phyloP scores from a whole-genome alignment of 2,113 vertebrate genomes.

The Pterocles gutturalis region DNA sequence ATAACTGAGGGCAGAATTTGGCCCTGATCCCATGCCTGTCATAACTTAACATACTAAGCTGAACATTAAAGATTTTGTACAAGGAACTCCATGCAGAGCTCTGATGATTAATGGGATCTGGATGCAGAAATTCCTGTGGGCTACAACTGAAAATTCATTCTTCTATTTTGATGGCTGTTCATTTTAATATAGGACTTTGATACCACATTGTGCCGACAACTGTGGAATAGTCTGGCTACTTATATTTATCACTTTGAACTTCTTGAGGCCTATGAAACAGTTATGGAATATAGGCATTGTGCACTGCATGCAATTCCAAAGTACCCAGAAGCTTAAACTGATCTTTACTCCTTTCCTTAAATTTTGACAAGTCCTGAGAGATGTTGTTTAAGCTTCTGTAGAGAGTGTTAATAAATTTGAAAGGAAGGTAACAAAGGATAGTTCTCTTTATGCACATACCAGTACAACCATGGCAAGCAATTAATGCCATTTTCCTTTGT shows the following conservation, averaged over 20 bases:
- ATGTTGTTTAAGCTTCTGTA: not conserved
- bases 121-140: slow-evolving; percentile 69
- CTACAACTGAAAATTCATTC: slow-evolving; percentile 63
- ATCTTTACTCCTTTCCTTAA: not conserved
- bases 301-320: not conserved
- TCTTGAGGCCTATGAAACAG: not conserved
- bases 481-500: not conserved
- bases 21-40: slow-evolving; percentile 23
- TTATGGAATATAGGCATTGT: not conserved
- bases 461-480: not conserved
- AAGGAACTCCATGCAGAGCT: slow-evolving; percentile 30
- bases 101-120: slow-evolving; percentile 60
- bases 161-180: slow-evolving; percentile 59
- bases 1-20: slow-evolving; percentile 57
- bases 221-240: slow-evolving; percentile 55
- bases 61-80: slow-evolving; percentile 55
- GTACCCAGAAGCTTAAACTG: slow-evolving; percentile 1
- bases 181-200: slow-evolving; percentile 65
- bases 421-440: not conserved
- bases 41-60: slow-evolving; percentile 47
- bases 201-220: slow-evolving; percentile 50
- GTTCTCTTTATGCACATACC: not conserved
- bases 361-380: slow-evolving; percentile 7
- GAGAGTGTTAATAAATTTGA: not conserved
- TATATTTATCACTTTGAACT: slow-evolving; percentile 44